A percentile compares a stretch with the other conserved stretches of the same genome.
These are phyloP conservation scores for Sparus aurata DNA, from an alignment of 2,797 vertebrate species.

Conservation along the genomic window DNA sequence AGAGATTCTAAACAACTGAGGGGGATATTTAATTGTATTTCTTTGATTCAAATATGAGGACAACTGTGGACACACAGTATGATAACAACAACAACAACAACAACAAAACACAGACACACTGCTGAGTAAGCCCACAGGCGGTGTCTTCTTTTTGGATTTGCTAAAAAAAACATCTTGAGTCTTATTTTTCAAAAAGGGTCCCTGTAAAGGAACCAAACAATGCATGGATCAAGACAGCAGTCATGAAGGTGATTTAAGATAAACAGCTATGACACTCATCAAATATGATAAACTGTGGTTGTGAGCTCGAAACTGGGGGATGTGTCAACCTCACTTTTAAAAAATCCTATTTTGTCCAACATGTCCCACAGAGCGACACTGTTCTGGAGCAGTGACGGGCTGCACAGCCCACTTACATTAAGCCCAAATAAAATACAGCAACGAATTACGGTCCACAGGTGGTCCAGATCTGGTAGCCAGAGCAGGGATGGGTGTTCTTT, in stretches of 20 bases:
- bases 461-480: too few species aligned
- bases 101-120: not conserved
- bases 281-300: not conserved
- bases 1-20: not conserved
- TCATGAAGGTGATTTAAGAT: slow-evolving; percentile 6
- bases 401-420: too few species aligned
- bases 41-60: slow-evolving; percentile 24
- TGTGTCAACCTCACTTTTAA: not conserved
- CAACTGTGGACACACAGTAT: slow-evolving; percentile 9
- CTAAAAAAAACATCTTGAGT: slow-evolving; percentile 15
- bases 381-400: too few species aligned
- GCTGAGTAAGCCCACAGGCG: not conserved
- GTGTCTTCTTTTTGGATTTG: slow-evolving; percentile 8
- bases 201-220: not conserved
- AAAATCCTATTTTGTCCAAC: not conserved
- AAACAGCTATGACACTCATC: not conserved
- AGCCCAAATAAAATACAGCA: too few species aligned
- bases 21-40: slow-evolving; percentile 29
- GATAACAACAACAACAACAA: not conserved
- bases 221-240: not conserved
- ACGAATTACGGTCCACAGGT: too few species aligned
- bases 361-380: too few species aligned
- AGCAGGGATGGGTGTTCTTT: not conserved
- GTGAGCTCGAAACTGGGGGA: not conserved
- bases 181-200: slow-evolving; percentile 13